Percentiles rank a stretch among this genome's conserved stretches.
Conservation (phyloP, 2,888 invertebrate genomes). For the Hecatera dysodea region DNA sequence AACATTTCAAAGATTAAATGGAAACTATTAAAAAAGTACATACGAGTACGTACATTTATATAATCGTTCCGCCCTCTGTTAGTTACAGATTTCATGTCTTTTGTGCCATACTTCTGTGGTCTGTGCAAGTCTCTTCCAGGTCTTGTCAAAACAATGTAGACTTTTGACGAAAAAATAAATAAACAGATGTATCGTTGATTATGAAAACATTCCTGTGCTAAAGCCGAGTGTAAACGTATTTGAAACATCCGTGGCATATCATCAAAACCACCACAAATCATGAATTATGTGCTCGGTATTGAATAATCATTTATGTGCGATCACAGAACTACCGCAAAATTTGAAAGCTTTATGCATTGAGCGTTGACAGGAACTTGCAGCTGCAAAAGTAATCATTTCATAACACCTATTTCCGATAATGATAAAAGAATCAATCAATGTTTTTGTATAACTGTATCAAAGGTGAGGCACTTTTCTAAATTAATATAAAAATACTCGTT, state of each 20-base stretch:
- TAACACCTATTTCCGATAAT: not conserved
- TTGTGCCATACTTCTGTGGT: not conserved
- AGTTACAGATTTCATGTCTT: not conserved
- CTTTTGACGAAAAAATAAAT: not conserved
- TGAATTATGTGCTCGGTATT: slow-evolving; percentile 27
- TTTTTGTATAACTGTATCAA: no score
- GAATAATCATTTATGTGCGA: slow-evolving; percentile 34
- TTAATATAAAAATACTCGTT: no score
- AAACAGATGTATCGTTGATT: not conserved
- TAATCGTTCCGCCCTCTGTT: no score
- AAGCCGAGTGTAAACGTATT: not conserved
- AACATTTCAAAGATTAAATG: no score
- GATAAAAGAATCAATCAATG: no score
- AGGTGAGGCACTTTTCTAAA: no score
- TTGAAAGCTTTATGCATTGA: not conserved
- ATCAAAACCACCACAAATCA: slow-evolving; percentile 5
- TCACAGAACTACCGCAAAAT: not conserved
- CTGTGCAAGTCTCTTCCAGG: not conserved
- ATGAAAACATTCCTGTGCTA: not conserved
- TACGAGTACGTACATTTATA: no score
- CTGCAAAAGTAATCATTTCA: slow-evolving; percentile 11
- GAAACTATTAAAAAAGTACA: no score
- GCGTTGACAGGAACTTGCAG: not conserved
- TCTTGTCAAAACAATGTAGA: not conserved
- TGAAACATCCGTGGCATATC: not conserved